These are phyloP conservation scores for Cataglyphis hispanica DNA, from an alignment of 1,140 invertebrate genomes.

Conservation along the genomic window DNA sequence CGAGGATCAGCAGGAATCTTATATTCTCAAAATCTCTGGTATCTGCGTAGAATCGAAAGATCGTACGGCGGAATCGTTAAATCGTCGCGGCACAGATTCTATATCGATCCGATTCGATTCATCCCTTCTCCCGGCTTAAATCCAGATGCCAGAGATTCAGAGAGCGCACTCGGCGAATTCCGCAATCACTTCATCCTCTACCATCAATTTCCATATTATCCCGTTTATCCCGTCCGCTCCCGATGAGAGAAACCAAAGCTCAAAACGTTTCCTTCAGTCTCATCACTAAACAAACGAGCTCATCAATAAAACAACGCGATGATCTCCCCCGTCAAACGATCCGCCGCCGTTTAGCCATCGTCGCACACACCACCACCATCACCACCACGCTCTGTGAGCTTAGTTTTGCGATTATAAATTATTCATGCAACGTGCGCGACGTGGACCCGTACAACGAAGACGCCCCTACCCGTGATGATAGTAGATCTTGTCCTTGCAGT, in stretches of 20 bases:
- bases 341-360: slow-evolving; percentile 13
- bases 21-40: not conserved
- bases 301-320: slow-evolving; percentile 57
- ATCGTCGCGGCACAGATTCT: slow-evolving; percentile 8
- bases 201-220: slow-evolving; percentile 37
- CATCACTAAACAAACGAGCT: slow-evolving; percentile 50
- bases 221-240: not conserved
- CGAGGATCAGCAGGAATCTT: not conserved
- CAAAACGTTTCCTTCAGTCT: slow-evolving; percentile 15
- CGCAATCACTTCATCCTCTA: slow-evolving; percentile 42
- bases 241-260: not conserved
- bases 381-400: slow-evolving; percentile 22
- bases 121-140: not conserved
- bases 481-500: slow-evolving; percentile 88
- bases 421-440: slow-evolving; percentile 47
- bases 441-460: slow-evolving; percentile 29
- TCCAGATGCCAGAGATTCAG: slow-evolving; percentile 25
- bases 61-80: not conserved
- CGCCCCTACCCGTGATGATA: slow-evolving; percentile 64
- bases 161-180: slow-evolving; percentile 13
- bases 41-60: not conserved
- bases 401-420: slow-evolving; percentile 40
- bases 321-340: slow-evolving; percentile 4
- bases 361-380: slow-evolving; percentile 3
- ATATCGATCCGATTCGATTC: not conserved